Percentiles rank a stretch among this genome's conserved stretches.
phyloP scores from a whole-genome alignment of 2,797 vertebrate genomes.

The Heterohyrax brucei region DNA sequence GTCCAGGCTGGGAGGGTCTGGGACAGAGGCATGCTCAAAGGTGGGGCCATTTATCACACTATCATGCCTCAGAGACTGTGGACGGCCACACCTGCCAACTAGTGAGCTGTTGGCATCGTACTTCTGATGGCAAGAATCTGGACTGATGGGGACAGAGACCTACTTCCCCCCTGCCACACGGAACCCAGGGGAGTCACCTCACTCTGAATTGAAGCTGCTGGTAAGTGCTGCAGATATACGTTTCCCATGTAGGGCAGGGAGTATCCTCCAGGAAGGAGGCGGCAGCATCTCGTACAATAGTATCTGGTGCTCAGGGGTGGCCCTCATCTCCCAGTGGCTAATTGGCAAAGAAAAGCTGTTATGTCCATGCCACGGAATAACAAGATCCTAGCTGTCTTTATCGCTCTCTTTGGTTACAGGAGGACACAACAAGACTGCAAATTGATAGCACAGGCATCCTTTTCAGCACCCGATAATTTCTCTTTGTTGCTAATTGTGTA shows the following conservation, averaged over 20 bases:
- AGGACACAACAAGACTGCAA: not conserved
- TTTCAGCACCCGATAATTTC: not conserved
- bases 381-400: not conserved
- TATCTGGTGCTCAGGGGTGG: not conserved
- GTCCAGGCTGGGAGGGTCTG: not conserved
- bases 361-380: fast-evolving
- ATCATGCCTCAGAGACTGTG: not conserved
- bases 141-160: not conserved
- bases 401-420: not conserved
- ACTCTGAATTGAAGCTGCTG: not conserved
- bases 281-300: not conserved
- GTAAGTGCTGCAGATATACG: not conserved
- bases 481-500: conserved; percentile 48
- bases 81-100: not conserved
- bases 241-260: not conserved
- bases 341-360: not conserved
- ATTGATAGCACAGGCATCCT: not conserved
- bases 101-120: not conserved
- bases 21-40: not conserved
- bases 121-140: not conserved
- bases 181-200: not conserved
- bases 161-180: not conserved
- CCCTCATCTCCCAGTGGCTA: not conserved
- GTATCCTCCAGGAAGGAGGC: not conserved
- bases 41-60: not conserved